Evolutionary conservation across 2,888 invertebrate genomes (phyloP), one percentile per base, ranked within the genome.

Genomic region (Opisthograptis luteolata): DNA sequence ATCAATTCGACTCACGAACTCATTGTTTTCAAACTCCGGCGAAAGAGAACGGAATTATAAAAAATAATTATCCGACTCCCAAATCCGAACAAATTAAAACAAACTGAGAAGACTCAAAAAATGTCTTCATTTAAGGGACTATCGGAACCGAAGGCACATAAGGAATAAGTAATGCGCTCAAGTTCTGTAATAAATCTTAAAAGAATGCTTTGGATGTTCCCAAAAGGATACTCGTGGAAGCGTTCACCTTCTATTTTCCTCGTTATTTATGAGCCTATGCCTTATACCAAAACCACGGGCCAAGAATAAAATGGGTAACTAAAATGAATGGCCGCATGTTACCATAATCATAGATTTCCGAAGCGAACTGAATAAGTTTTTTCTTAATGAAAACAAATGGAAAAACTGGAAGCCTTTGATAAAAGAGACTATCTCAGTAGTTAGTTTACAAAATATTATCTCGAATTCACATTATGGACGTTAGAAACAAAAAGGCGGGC

Each of bases 161-260:
- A 82, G 87, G 86, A 87, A 88, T 88, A 88, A 89, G 86, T 87
- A 87, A 88, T 88, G 87, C 82, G 80, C 78, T 80, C 84, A 89
- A 89, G 81, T 89, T 89, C 79, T 76, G 83, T 82, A 87, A 90
- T 90, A 89, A 90, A 90, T 90, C 89, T 89, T 84, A 86, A 87
- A 90, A 90, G 87, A 90, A 90, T 89, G 87, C 89, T 89, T 82
- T 86, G 86, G 83, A 79, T 84, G 85, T 77, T 87, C 89, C 89
- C 88, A 83, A 89, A 90, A 89, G 89, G 89, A 88, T 87, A 87
- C 89, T 87, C 81, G 74, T 84, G 81, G 85, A 86, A 87, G 84
- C 87, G 69, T 87, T 87, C 88, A 88, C 89, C 88, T 90, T 88
- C 88, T 88, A 89, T 89, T 89, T 88, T 81, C 85, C 84, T 66